Base-by-base conservation (phyloP, 2,888 invertebrate genomes). In the Trichogramma dendrolimi region DNA sequence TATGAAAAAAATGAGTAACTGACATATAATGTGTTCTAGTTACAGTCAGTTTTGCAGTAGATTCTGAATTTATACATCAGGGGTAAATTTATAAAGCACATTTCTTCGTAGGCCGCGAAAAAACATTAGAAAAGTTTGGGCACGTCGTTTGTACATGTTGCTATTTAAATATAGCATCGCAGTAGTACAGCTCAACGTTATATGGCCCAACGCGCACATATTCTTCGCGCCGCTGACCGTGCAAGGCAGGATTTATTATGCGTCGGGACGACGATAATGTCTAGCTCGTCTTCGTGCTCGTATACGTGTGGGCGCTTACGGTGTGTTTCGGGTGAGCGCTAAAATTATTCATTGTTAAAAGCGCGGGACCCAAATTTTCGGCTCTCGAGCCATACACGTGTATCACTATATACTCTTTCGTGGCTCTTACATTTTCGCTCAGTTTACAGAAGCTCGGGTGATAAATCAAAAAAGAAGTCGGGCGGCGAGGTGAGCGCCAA, bases 341-440 rank as follows among this genome's bases (percentile, higher is more conserved):
- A 66, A 58, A 69, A 70, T 70, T 70, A 70, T 69, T 70, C 70
- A 69, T 69, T 66, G 68, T 69, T 68, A 65, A 67, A 27, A 43
- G 48, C n/a, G 44, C 14, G 10, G 43, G 10, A 41, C 44, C 10
- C n/a, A 43, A 47, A 48, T 39, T 56, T 27, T 27, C 27, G 27
- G 27, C 27, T 27, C 27, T 27, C 27, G 27, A 27, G 27, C 27
- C 27, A 27, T 27, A 27, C 27, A 44, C 44, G 44, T 10, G 46
- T 46, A 51, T 52, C 52, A 59, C 56, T 56, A 44, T 49, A n/a
- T 54, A 27, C 41, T 39, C 47, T 41, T 8, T 44, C 27, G 27
- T 27, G 61, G 27, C 27, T 27, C 27, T 27, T 27, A 27, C 27
- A 27, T 27, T 27, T 27, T 27, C 27, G 27, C 27, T 27, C 27